phyloP scores from a whole-genome alignment of 1,140 invertebrate species.

The Eupristina koningsbergeri region DNA sequence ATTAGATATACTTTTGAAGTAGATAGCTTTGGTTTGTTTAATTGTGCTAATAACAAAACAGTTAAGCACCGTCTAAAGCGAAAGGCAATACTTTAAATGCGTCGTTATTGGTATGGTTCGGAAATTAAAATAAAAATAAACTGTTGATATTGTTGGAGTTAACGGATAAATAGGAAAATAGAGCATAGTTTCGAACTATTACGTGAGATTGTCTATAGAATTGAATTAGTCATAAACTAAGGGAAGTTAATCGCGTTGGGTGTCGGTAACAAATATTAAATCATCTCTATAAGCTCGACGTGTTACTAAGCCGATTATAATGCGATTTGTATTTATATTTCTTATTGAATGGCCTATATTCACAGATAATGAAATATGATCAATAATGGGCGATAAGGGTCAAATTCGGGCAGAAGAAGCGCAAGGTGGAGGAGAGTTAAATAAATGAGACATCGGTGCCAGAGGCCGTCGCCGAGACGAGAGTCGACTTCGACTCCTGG shows the following conservation, averaged over 20 bases:
- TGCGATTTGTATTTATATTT: neutral
- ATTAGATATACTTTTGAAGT: no score
- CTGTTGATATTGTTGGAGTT: no score
- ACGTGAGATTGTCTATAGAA: no score
- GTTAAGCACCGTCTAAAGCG: no score
- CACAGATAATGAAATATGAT: neutral
- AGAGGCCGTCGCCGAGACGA: neutral
- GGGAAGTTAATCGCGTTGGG: neutral
- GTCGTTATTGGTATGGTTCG: no score
- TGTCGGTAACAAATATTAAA: neutral
- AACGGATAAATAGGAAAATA: no score
- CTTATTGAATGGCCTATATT: neutral
- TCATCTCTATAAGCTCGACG: neutral
- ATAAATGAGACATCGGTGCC: neutral
- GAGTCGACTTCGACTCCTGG: neutral
- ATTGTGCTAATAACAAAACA: no score
- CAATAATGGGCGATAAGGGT: neutral
- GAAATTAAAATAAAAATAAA: no score
- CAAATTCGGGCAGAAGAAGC: neutral
- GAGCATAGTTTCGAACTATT: no score
- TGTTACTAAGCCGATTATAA: neutral
- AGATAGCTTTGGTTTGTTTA: no score
- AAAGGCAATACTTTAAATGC: no score
- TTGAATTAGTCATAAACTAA: no score
- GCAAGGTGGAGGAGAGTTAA: neutral